Base-by-base conservation (phyloP, 1,140 invertebrate genomes). In the Saccostrea echinata region DNA sequence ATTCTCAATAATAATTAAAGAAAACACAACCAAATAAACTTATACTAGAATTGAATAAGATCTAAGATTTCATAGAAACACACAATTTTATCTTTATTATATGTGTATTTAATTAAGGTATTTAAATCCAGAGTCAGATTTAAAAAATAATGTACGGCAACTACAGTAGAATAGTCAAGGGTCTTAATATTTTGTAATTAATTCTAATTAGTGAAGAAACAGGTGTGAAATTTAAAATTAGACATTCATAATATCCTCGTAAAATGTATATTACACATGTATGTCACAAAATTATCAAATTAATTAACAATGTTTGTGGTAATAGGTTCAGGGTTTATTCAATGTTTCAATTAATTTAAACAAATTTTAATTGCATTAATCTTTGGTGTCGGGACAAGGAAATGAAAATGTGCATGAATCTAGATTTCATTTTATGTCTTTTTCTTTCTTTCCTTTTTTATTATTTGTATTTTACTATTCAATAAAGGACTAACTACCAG, bases 251-350 rank as follows among this genome's bases (percentile, higher is more conserved):
- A 71, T 71, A 13, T 33, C 8, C 13, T 71, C 27, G 27, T 71
- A 12, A 71, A 71, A 30, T 27, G 9, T 71, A 30, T 71, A 16
- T 71, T 71, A 71, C 68, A 64, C 57, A 71, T 71, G 68, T 71
- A 13, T 33, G 24, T 71, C 68, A 30, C 30, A 33, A 71, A 30
- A 71, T 71, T 71, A 71, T 71, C 27, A 27, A 71, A 71, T 71
- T 71, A 71, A 71, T 71, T 71, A 71, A 71, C 68, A 24, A 71
- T 9, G 8, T 71, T 71, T 71, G 68, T 71, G 24, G 68, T 35
- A 30, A 1, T 30, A 71, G 30, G 68, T 24, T 71, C 68, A 71
- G 11, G 13, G 68, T 71, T 71, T 27, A 71, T 71, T 27, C 24
- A 71, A 30, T 35, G 68, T 71, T 6, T 30, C 16, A 30, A 71